These are phyloP conservation scores for Spongia lamella DNA, from an alignment of 37 sponge, comb jelly and placozoan genomes.

Conservation along the genomic window DNA sequence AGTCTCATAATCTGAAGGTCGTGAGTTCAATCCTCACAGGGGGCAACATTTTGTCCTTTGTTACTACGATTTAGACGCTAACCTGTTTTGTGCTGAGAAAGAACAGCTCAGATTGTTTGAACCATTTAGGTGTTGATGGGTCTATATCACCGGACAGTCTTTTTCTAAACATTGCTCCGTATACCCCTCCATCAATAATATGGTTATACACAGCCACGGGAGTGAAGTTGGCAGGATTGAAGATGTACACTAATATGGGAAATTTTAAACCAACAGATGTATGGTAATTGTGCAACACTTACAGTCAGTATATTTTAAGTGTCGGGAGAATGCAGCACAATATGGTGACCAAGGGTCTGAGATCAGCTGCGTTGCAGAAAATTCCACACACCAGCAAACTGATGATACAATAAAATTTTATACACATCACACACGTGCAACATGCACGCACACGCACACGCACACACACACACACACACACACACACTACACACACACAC, in stretches of 20 bases:
- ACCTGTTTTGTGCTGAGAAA: slow-evolving; percentile 56
- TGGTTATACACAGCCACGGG: slow-evolving; percentile 45
- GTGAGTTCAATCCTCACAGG: slow-evolving; percentile 99
- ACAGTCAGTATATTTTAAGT: too few relatives aligned
- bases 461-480: slow-evolving; percentile 63
- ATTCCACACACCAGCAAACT: too few relatives aligned
- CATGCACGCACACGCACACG: slow-evolving; percentile 29
- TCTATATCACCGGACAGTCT: not conserved
- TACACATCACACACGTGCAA: slow-evolving; percentile 30
- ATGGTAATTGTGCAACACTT: too few relatives aligned
- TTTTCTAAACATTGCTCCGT: slow-evolving; percentile 52
- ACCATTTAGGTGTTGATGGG: not conserved
- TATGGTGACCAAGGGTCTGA: too few relatives aligned
- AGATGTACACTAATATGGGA: slow-evolving; percentile 54
- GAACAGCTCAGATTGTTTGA: slow-evolving; percentile 8
- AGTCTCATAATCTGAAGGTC: slow-evolving; percentile 99
- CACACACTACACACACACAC: slow-evolving; percentile 8
- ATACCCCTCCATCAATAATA: slow-evolving; percentile 14
- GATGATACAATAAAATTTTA: too few relatives aligned
- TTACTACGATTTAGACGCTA: not conserved
- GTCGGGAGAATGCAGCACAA: too few relatives aligned
- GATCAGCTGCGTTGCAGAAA: too few relatives aligned
- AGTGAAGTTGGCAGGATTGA: slow-evolving; percentile 36
- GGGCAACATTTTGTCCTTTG: slow-evolving; percentile 38
- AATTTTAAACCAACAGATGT: not conserved